phyloP scores from a whole-genome alignment of 2,113 vertebrate genomes.

The Podilymbus podiceps region DNA sequence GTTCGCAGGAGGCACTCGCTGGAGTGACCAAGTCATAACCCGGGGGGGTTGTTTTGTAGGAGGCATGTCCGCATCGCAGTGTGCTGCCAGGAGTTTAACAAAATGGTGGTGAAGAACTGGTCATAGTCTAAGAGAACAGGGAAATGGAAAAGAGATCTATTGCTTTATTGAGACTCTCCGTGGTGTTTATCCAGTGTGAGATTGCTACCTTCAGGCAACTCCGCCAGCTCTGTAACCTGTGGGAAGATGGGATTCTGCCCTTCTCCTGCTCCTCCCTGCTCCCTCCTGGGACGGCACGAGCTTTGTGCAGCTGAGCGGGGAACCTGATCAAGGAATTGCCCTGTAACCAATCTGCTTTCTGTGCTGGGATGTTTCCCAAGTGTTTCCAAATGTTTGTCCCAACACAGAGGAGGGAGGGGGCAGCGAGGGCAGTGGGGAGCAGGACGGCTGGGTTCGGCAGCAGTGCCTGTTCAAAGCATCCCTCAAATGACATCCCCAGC shows the following conservation, averaged over 20 bases:
- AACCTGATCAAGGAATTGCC: background rate
- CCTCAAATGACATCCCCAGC: background rate
- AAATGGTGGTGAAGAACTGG: background rate
- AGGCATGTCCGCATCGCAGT: background rate
- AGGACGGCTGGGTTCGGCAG: background rate
- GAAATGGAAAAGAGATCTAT: background rate
- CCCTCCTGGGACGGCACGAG: background rate
- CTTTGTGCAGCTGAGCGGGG: background rate
- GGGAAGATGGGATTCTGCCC: background rate
- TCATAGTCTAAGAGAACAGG: background rate
- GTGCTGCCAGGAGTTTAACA: background rate
- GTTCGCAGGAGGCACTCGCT: background rate
- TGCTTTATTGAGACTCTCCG: background rate
- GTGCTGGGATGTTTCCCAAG: fast-evolving
- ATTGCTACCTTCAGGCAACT: background rate
- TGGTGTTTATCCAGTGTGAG: background rate
- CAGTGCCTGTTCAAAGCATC: background rate
- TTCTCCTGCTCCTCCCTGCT: background rate
- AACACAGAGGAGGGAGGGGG: background rate
- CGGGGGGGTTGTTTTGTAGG: background rate
- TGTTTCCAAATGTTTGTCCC: background rate
- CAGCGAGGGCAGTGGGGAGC: background rate
- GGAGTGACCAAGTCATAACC: background rate
- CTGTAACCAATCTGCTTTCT: background rate
- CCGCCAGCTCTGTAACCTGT: background rate